Evolutionary conservation across 2,113 vertebrate species (phyloP).

Genomic region (Barbus barbus): DNA sequence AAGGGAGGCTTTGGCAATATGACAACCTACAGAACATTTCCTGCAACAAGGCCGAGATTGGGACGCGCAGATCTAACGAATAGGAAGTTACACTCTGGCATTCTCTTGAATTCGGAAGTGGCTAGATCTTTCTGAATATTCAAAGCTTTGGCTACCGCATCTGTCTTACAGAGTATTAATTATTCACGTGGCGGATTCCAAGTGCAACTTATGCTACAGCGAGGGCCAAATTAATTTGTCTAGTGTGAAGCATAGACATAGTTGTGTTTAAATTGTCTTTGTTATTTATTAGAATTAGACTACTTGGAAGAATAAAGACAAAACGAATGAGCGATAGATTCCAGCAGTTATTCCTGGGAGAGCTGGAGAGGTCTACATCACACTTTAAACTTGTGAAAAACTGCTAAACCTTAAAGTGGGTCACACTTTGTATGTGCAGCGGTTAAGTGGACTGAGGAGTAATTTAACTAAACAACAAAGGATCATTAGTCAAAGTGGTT

Average conservation of each 20-base stretch:
- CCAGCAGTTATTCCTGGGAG: slow-evolving; percentile 35
- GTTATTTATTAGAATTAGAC: slow-evolving; percentile 31
- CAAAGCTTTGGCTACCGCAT: not conserved
- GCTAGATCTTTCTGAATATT: slow-evolving; percentile 23
- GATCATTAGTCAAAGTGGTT: slow-evolving; percentile 35
- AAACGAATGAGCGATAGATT: slow-evolving; percentile 31
- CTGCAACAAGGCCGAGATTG: slow-evolving; percentile 16
- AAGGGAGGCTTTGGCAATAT: slow-evolving; percentile 12
- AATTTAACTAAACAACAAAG: slow-evolving; percentile 41
- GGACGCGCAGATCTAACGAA: not conserved
- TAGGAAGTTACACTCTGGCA: slow-evolving; percentile 13
- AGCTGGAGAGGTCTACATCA: slow-evolving; percentile 31
- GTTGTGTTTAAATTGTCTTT: slow-evolving; percentile 16
- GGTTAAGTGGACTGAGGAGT: slow-evolving; percentile 27
- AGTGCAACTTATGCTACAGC: not conserved
- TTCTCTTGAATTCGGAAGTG: slow-evolving; percentile 17
- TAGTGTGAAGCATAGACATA: slow-evolving; percentile 8
- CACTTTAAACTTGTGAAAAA: slow-evolving; percentile 32
- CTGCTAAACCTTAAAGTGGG: slow-evolving; percentile 21
- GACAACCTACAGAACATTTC: slow-evolving; percentile 32
- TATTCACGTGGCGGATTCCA: slow-evolving; percentile 14
- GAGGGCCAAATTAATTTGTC: slow-evolving; percentile 2
- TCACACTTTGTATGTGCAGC: slow-evolving; percentile 8
- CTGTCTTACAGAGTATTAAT: slow-evolving; percentile 14
- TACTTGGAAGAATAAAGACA: slow-evolving; percentile 26